Evolutionary conservation across 2,888 invertebrate species (phyloP), one percentile per base, ranked within the genome.

Genomic region (Candidula unifasciata): DNA sequence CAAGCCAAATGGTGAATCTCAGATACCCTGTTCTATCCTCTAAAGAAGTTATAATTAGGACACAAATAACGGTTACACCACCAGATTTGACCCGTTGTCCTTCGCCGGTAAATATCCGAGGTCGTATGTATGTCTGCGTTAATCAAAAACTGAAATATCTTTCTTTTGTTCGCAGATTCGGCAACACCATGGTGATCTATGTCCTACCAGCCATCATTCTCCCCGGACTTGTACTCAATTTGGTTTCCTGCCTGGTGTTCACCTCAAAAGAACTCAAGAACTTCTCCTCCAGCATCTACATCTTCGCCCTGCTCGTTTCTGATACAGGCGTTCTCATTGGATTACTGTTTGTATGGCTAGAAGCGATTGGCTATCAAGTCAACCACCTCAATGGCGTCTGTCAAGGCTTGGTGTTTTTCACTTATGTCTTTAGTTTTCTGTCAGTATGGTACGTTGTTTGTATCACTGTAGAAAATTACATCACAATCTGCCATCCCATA

Each of bases 401-500:
- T 33, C 69, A 80, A 77, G 76, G 82, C 60, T 66, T 85, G 68
- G 85, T 88, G 2, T 88, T 87, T 71, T 79, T 87, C 71, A 82
- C 86, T 30, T 88, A 88, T 74, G 86, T 86, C 16, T 88, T 85
- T 35, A 88, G 87, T 57, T 88, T 88, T 73, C 87, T 88, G 16
- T 86, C 87, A 71, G 87, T 88, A 52, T 89, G 88, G 88, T 89
- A 85, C 71, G 86, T 89, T 21, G 89, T 89, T 35, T 88, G 88
- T 71, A 87, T 89, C 64, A 87, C 88, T 13, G 86, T 87, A 3
- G 89, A 89, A 79, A 88, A 88, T 79, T 89, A 87, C 87, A 89
- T 89, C 33, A 87, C 87, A 30, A 86, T 88, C 68, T 89, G 88
- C 79, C 87, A 87, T 52, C 88, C 88, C 6, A 73, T 83, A 10